Conservation (phyloP, 2,888 invertebrate genomes). For the Aporophyla lueneburgensis region DNA sequence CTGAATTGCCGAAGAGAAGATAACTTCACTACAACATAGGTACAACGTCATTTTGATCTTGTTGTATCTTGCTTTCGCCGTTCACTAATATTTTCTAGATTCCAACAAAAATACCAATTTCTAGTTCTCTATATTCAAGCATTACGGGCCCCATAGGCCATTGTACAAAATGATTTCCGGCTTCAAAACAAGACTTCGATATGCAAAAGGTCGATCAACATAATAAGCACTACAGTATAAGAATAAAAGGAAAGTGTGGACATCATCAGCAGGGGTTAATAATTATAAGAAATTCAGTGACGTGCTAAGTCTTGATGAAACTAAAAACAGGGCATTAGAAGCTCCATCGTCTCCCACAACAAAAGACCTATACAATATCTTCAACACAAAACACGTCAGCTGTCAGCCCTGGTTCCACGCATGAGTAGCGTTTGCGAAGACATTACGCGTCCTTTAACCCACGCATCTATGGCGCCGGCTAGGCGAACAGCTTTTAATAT, state of each 20-base stretch:
- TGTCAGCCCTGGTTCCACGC: conserved; percentile 62
- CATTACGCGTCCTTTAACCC: conserved; percentile 74
- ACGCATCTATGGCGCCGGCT: conserved; percentile 73
- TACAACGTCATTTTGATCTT: neutral
- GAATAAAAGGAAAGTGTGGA: neutral
- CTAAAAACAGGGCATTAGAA: neutral
- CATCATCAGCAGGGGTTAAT: neutral
- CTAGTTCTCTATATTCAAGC: neutral
- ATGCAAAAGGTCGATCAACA: neutral
- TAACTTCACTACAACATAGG: neutral
- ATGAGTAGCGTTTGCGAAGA: conserved; percentile 60
- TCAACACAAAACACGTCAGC: conserved; percentile 23
- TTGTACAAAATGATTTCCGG: neutral
- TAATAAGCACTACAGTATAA: neutral
- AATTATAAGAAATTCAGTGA: neutral
- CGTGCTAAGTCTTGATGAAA: neutral
- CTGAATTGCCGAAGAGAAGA: neutral
- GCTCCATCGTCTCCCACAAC: neutral
- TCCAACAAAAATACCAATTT: conserved; percentile 8
- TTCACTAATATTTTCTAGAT: neutral
- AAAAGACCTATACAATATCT: conserved; percentile 27
- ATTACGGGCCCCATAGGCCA: neutral
- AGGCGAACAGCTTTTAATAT: conserved; percentile 68
- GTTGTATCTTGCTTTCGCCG: neutral
- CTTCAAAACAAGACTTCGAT: neutral